Conservation (phyloP, 2,113 vertebrate genomes). For the Clarias magur region DNA sequence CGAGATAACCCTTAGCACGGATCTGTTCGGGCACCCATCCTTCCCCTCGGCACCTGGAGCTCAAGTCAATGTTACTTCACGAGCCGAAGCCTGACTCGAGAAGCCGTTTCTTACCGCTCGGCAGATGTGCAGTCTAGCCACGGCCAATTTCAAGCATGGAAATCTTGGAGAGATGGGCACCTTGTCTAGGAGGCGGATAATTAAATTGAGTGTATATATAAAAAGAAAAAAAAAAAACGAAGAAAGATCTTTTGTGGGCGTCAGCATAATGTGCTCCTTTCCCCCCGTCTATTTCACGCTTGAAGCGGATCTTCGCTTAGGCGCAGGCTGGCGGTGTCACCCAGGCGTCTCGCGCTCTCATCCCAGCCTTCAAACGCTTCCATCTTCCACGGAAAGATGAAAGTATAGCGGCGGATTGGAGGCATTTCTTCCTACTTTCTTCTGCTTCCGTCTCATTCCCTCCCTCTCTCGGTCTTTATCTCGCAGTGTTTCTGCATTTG, state of each 20-base stretch:
- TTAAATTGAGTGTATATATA: slow-evolving; percentile 53
- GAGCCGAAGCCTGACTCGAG: not conserved
- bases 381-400: slow-evolving; percentile 65
- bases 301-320: slow-evolving; percentile 51
- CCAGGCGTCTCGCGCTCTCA: slow-evolving; percentile 51
- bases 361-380: slow-evolving; percentile 68
- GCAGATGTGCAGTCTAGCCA: not conserved
- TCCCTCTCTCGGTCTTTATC: not conserved
- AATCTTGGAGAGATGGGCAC: slow-evolving; percentile 23
- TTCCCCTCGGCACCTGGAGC: slow-evolving; percentile 26
- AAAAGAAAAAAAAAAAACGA: no score
- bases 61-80: slow-evolving; percentile 4
- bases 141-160: not conserved
- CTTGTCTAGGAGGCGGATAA: slow-evolving; percentile 43
- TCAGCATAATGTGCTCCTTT: slow-evolving; percentile 29
- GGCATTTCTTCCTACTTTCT: slow-evolving; percentile 48
- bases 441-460: not conserved
- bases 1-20: slow-evolving; percentile 57
- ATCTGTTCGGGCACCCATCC: slow-evolving; percentile 4
- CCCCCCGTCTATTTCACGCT: slow-evolving; percentile 53
- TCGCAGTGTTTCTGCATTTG: slow-evolving; percentile 43
- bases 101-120: not conserved
- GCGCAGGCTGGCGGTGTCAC: slow-evolving; percentile 52
- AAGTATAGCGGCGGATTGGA: slow-evolving; percentile 57
- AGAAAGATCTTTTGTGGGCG: slow-evolving; percentile 22